Conservation (phyloP, 53 echinoderm and acorn worm genomes). For the Temnopleurus reevesii region DNA sequence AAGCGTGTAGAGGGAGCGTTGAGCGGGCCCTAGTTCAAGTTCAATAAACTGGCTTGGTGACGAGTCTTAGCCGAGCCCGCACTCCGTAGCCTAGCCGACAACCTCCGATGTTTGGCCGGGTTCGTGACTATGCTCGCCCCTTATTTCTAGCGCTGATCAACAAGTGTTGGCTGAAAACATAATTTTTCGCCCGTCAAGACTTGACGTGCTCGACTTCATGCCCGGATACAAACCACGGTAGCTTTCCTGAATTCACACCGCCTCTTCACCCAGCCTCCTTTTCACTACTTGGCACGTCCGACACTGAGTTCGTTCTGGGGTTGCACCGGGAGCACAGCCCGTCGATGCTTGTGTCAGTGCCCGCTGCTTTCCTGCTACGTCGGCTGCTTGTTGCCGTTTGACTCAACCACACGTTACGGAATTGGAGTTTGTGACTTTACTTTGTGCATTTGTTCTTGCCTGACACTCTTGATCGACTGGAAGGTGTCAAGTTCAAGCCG, state of each 20-base stretch:
- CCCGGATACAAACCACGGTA: conserved; percentile 17
- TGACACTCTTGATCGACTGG: conserved; percentile 16
- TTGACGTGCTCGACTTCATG: conserved; percentile 15
- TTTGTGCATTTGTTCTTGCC: conserved; percentile 1
- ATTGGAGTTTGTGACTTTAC: conserved; percentile 40
- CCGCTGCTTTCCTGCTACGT: conserved; percentile 21
- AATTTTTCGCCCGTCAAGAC: conserved; percentile 5
- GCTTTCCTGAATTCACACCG: conserved; percentile 18
- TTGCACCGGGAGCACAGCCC: conserved; percentile 42
- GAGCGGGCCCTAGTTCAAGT: conserved; percentile 57
- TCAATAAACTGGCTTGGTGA: conserved; percentile 51
- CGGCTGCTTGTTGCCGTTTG: background rate
- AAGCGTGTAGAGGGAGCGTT: conserved; percentile 41
- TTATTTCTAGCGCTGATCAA: conserved; percentile 26
- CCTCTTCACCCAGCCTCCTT: conserved; percentile 5
- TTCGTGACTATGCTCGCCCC: conserved; percentile 32
- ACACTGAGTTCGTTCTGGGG: conserved; percentile 13
- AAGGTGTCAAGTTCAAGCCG: conserved; percentile 59
- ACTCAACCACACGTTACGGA: conserved; percentile 31
- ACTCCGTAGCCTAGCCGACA: conserved; percentile 5
- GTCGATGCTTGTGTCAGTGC: conserved; percentile 6
- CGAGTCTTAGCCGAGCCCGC: background rate
- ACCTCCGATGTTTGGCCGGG: conserved; percentile 38
- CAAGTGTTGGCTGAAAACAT: conserved; percentile 48
- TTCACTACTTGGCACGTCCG: conserved; percentile 6